Conservation (phyloP, 2,113 vertebrate genomes). For the Merops nubicus region DNA sequence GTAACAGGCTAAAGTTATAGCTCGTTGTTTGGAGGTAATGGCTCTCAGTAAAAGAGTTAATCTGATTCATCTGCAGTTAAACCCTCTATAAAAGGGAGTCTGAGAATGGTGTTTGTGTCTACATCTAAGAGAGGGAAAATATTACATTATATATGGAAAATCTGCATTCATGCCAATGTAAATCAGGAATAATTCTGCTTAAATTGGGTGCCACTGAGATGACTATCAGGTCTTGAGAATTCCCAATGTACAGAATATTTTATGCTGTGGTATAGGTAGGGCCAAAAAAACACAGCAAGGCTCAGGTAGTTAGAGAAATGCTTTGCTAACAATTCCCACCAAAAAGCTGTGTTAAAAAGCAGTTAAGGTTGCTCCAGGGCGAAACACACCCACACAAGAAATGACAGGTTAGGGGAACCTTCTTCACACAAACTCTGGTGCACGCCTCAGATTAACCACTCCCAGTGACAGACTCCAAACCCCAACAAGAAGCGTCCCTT, state of each 20-base stretch:
- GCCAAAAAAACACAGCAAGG: neutral
- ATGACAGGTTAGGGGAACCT: constrained; percentile 57
- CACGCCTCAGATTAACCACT: constrained; percentile 11
- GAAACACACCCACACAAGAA: constrained; percentile 67
- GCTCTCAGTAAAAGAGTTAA: neutral
- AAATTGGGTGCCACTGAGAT: constrained; percentile 34
- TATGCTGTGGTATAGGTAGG: constrained; percentile 8
- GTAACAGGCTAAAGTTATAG: neutral
- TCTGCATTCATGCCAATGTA: constrained; percentile 8
- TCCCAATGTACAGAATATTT: constrained; percentile 35
- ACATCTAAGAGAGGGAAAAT: constrained; percentile 5
- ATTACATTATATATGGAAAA: constrained; percentile 37
- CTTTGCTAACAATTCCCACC: constrained; percentile 63
- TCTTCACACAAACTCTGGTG: constrained; percentile 14
- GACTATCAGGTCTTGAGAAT: constrained; percentile 53
- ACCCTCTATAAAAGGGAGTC: neutral
- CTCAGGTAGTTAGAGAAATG: constrained; percentile 38
- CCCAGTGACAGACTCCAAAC: constrained; percentile 43
- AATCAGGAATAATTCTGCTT: constrained; percentile 45
- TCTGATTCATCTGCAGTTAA: neutral
- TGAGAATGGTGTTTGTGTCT: neutral
- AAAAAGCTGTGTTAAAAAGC: constrained; percentile 57
- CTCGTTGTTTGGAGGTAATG: neutral
- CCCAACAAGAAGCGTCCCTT: constrained; percentile 28
- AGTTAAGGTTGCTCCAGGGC: constrained; percentile 61